Evolutionary conservation across 2,797 vertebrate species (phyloP).

Genomic region (Buceros bicornis): DNA sequence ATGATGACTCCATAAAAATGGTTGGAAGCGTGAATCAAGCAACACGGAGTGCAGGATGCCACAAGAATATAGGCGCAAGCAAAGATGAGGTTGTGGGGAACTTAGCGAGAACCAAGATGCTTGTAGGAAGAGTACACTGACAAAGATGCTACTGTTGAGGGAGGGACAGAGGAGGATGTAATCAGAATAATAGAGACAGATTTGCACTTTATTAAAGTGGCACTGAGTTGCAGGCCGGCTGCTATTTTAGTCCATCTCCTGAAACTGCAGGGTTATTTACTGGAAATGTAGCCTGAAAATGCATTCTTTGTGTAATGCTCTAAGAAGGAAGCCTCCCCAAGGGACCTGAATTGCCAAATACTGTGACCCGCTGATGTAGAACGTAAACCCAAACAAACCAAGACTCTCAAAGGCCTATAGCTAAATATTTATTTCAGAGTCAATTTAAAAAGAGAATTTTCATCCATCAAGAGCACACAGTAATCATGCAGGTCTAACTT

Average conservation of each 20-base stretch:
- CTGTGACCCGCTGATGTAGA: conserved; percentile 35
- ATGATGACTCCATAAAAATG: neutral
- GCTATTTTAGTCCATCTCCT: conserved; percentile 65
- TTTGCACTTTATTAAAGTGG: conserved; percentile 5
- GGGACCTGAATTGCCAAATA: conserved; percentile 63
- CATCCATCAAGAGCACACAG: conserved; percentile 19
- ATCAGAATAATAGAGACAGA: neutral
- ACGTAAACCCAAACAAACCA: conserved; percentile 72
- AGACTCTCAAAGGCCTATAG: conserved; percentile 52
- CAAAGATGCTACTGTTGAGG: neutral
- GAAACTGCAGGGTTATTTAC: conserved; percentile 67
- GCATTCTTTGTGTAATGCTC: conserved; percentile 63
- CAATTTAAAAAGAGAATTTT: conserved; percentile 38
- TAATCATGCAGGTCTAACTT: conserved; percentile 39
- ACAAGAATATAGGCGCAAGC: neutral
- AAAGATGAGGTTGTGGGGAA: neutral
- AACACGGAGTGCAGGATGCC: neutral
- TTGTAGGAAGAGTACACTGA: neutral
- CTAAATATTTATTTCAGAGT: conserved; percentile 76
- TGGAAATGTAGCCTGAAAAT: conserved; percentile 70
- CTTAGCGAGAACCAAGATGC: neutral
- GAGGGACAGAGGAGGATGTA: neutral
- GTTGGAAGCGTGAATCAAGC: neutral
- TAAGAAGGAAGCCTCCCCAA: conserved; percentile 56
- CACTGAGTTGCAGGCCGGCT: conserved; percentile 4